Evolutionary conservation across 2,113 vertebrate species (phyloP).

Genomic region (Pycnonotus jocosus): DNA sequence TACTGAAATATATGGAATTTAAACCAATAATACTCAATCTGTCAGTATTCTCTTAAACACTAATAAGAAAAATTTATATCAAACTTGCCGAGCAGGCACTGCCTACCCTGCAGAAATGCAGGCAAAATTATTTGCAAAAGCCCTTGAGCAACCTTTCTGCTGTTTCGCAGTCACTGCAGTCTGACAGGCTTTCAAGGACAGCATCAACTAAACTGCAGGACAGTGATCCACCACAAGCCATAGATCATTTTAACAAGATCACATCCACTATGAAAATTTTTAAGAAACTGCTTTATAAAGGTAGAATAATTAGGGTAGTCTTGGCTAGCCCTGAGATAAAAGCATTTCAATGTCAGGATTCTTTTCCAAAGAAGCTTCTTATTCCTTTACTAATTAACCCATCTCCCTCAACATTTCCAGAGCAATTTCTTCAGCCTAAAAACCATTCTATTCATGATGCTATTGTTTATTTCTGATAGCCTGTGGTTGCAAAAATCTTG

Average conservation of each 20-base stretch:
- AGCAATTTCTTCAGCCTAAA: not conserved
- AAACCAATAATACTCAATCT: not conserved
- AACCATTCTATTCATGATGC: not conserved
- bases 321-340: not conserved
- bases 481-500: not conserved
- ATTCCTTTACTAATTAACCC: not conserved
- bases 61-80: not conserved
- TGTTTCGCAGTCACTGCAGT: conserved; percentile 9
- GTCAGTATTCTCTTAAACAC: not conserved
- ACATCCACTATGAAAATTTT: not conserved
- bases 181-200: conserved; percentile 16
- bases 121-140: conserved; percentile 14
- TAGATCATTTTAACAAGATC: not conserved
- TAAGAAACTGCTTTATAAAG: not conserved
- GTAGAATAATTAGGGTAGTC: not conserved
- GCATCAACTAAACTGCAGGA: not conserved
- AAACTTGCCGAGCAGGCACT: not conserved
- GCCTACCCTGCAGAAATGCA: not conserved
- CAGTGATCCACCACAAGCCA: not conserved
- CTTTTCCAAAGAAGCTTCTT: not conserved
- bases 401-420: not conserved
- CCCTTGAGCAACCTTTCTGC: conserved; percentile 4
- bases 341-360: not conserved
- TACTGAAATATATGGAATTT: not conserved
- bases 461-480: not conserved